Percentiles rank a stretch among this genome's conserved stretches.
Conservation (phyloP, 1,140 invertebrate genomes). For the Meloidogyne chitwoodi region DNA sequence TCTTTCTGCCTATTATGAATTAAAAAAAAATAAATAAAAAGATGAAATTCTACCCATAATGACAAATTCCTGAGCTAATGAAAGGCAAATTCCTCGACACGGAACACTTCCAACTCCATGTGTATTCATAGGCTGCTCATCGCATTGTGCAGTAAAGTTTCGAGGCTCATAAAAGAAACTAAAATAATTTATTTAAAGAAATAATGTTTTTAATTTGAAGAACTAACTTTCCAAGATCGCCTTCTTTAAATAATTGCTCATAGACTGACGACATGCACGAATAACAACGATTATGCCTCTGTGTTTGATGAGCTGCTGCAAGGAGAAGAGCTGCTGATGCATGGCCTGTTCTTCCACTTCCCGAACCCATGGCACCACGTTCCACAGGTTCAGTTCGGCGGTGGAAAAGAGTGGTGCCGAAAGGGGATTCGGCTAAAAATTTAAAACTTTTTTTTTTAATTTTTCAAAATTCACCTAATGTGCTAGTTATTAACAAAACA, state of each 20-base stretch:
- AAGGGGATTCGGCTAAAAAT: not conserved
- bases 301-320: not conserved
- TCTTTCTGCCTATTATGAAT: constrained; percentile 39
- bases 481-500: not conserved
- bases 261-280: constrained; percentile 42
- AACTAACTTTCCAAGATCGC: constrained; percentile 38
- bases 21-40: not conserved
- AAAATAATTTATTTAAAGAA: not conserved
- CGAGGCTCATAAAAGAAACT: constrained; percentile 43
- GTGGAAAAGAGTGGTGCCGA: not conserved
- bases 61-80: constrained; percentile 41
- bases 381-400: not conserved
- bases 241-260: constrained; percentile 35
- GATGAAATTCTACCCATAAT: constrained; percentile 33
- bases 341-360: constrained; percentile 17
- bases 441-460: not conserved
- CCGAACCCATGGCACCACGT: not conserved
- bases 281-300: constrained; percentile 42
- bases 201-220: not conserved
- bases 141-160: constrained; percentile 41
- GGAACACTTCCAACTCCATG: constrained; percentile 32
- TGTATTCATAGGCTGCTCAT: constrained; percentile 33
- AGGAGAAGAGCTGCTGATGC: constrained; percentile 2
- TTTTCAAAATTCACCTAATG: not conserved
- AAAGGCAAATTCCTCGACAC: constrained; percentile 44